Evolutionary conservation across 2,888 invertebrate genomes (phyloP).

Genomic region (Linnaemya tessellans): DNA sequence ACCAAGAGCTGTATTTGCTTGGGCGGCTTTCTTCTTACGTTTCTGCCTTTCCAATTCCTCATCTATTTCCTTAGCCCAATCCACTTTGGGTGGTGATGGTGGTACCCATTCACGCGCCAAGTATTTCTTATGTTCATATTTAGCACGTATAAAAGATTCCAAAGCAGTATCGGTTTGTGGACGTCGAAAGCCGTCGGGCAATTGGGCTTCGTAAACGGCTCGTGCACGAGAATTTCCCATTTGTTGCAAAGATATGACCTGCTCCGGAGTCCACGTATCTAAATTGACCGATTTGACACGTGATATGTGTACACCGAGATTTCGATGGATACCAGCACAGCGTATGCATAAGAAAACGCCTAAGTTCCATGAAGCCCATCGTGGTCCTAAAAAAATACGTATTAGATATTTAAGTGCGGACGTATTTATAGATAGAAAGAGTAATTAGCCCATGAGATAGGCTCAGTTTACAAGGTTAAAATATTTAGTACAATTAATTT

Average conservation of each 20-base stretch:
- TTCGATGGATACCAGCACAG: constrained; percentile 99
- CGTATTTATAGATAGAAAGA: background rate
- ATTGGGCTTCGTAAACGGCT: constrained; percentile 98
- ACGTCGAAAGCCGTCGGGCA: constrained; percentile 97
- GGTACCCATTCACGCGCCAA: constrained; percentile 99
- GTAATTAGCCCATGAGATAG: background rate
- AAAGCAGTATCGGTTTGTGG: constrained; percentile 97
- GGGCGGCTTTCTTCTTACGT: constrained; percentile 90
- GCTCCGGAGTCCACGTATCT: constrained; percentile 99
- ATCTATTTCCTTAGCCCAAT: constrained; percentile 94
- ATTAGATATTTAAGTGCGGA: background rate
- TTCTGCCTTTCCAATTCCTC: constrained; percentile 93
- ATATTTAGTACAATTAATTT: no score
- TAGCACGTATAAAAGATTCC: constrained; percentile 98
- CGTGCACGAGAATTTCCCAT: constrained; percentile 99
- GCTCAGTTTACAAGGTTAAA: no score
- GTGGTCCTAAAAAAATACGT: constrained; percentile 88
- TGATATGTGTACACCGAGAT: constrained; percentile 99
- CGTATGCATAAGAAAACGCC: constrained; percentile 99
- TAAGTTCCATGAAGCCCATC: constrained; percentile 99
- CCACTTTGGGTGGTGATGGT: constrained; percentile 92
- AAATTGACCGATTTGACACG: constrained; percentile 99
- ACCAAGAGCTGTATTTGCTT: constrained; percentile 79
- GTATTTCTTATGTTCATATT: constrained; percentile 99
- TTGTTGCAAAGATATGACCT: constrained; percentile 96